Conservation (phyloP, 2,797 vertebrate genomes). For the Lerista edwardsae region DNA sequence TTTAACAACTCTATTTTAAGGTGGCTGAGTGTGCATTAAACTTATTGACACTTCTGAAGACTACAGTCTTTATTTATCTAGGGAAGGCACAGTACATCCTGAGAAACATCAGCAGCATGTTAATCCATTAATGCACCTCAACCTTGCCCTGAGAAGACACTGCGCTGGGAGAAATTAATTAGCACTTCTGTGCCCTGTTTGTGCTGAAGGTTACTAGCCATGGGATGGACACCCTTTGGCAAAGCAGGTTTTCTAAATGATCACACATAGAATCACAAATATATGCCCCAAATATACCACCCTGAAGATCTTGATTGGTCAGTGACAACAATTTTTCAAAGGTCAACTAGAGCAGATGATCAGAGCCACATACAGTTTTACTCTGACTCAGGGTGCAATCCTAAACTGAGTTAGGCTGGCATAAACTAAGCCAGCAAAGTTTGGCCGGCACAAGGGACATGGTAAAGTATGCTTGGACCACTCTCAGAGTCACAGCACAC, state of each 20-base stretch:
- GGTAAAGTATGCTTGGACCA: too few relatives aligned
- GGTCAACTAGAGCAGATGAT: neutral
- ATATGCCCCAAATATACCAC: neutral
- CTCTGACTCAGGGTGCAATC: too few relatives aligned
- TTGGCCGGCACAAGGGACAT: too few relatives aligned
- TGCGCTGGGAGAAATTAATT: constrained; percentile 32
- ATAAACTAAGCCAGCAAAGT: too few relatives aligned
- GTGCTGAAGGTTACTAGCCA: constrained; percentile 38
- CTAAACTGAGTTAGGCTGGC: too few relatives aligned
- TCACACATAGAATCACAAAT: neutral
- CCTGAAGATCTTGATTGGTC: neutral
- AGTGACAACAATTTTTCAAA: neutral
- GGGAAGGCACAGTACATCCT: constrained; percentile 39
- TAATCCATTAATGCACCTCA: neutral
- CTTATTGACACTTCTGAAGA: constrained; percentile 26
- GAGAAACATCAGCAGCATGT: neutral
- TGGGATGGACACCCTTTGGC: constrained; percentile 11
- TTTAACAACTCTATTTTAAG: constrained; percentile 17
- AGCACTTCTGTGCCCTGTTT: constrained; percentile 8
- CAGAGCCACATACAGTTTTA: too few relatives aligned
- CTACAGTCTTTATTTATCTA: constrained; percentile 40
- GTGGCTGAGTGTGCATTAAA: constrained; percentile 11
- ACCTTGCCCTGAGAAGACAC: constrained; percentile 8
- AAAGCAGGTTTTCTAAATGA: neutral
- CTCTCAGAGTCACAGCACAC: too few relatives aligned